Evolutionary conservation across 2,113 vertebrate species (phyloP).

Genomic region (Brachypodius melanocephalos): DNA sequence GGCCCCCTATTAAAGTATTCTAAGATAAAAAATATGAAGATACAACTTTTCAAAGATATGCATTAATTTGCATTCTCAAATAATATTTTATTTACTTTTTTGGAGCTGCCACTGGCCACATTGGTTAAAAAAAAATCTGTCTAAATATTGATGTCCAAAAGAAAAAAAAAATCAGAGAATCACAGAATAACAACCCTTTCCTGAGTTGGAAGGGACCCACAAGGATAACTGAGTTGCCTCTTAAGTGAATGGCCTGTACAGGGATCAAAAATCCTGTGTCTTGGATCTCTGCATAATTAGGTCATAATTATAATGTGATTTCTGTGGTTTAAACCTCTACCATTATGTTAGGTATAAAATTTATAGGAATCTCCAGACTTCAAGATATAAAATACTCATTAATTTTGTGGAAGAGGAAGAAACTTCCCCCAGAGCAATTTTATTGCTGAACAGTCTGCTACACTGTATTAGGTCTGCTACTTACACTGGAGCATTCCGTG

Average conservation of each 20-base stretch:
- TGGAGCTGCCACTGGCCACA: background rate
- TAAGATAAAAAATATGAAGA: background rate
- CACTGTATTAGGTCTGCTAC: background rate
- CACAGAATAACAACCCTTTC: background rate
- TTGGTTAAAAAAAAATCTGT: background rate
- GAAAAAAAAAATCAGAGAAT: background rate
- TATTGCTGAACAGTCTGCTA: background rate
- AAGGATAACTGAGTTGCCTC: background rate
- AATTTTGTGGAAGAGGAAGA: background rate
- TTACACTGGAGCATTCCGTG: background rate
- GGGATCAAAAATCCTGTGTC: background rate
- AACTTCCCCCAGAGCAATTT: background rate
- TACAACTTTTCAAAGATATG: background rate
- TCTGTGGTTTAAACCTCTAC: background rate
- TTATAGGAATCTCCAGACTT: background rate
- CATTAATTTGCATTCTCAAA: background rate
- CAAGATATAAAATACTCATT: background rate
- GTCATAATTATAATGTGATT: background rate
- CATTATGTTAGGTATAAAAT: background rate
- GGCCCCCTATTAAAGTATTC: background rate
- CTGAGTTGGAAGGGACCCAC: background rate
- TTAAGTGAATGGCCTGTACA: fast-evolving
- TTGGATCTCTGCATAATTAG: background rate
- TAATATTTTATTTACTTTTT: background rate
- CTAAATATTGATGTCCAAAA: background rate